A percentile compares a stretch with the other conserved stretches of the same genome.
Evolutionary conservation across 2,888 invertebrate genomes (phyloP).

Genomic region (Labia minor): DNA sequence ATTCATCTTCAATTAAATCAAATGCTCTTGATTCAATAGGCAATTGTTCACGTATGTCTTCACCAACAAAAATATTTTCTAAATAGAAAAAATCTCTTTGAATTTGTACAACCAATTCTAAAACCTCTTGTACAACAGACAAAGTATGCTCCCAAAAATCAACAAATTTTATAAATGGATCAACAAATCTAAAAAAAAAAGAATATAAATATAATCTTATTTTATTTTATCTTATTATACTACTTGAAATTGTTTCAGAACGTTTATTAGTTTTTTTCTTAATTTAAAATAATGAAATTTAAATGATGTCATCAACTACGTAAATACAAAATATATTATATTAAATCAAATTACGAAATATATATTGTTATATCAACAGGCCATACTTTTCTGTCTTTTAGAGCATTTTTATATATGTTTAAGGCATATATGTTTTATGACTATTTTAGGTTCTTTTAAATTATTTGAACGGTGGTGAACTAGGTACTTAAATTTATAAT

Average conservation of each 20-base stretch:
- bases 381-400: no score
- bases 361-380: no score
- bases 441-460: no score
- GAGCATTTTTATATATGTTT: no score
- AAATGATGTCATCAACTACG: not conserved
- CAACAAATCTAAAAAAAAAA: slow-evolving; percentile 51
- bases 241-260: no score
- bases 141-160: slow-evolving; percentile 79
- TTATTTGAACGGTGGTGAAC: no score
- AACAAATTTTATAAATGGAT: slow-evolving; percentile 72
- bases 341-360: no score
- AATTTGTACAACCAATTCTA: slow-evolving; percentile 68
- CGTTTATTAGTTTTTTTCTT: no score
- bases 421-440: no score
- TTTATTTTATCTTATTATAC: no score
- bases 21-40: slow-evolving; percentile 66
- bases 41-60: slow-evolving; percentile 75
- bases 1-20: slow-evolving; percentile 56
- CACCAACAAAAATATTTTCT: slow-evolving; percentile 76
- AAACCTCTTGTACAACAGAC: slow-evolving; percentile 67
- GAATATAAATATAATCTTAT: no score
- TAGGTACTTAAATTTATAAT: no score
- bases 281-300: not conserved
- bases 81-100: slow-evolving; percentile 79
- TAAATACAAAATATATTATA: not conserved